Evolutionary conservation across 92 coral and sea anemone genomes (phyloP).

Genomic region (Epizoanthus stellaris): DNA sequence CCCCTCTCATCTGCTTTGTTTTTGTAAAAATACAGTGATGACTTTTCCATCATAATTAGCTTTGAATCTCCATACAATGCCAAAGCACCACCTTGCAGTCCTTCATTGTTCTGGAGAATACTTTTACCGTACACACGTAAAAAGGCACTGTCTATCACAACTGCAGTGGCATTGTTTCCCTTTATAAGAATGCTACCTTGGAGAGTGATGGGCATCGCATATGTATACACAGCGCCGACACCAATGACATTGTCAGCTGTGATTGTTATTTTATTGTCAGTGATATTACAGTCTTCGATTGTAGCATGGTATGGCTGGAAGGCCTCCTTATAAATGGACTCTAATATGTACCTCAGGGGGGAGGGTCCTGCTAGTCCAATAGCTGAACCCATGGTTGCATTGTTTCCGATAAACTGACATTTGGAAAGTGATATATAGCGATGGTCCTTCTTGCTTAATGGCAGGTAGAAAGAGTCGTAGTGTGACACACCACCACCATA

Average conservation of each 20-base stretch:
- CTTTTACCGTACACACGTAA: conserved; percentile 62
- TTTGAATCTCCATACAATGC: conserved; percentile 85
- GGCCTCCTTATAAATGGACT: conserved; percentile 43
- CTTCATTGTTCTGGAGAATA: conserved; percentile 72
- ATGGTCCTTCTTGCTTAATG: conserved; percentile 12
- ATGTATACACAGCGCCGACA: conserved; percentile 84
- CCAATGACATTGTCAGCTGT: conserved; percentile 79
- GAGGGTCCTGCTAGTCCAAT: conserved; percentile 64
- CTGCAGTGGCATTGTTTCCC: conserved; percentile 74
- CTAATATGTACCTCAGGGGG: conserved; percentile 24
- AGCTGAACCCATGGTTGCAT: conserved; percentile 93
- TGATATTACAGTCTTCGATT: conserved; percentile 70
- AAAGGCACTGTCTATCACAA: conserved; percentile 82
- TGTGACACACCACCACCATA: conserved; percentile 86
- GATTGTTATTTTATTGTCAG: conserved; percentile 56
- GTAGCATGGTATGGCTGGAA: conserved; percentile 52
- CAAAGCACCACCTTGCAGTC: conserved; percentile 88
- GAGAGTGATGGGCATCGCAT: conserved; percentile 70
- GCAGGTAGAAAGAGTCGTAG: conserved; percentile 59
- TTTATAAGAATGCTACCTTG: conserved; percentile 54
- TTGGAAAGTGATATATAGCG: conserved; percentile 44
- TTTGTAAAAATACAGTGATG: conserved; percentile 59
- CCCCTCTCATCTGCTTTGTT: conserved; percentile 77
- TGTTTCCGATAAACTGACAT: conserved; percentile 73
- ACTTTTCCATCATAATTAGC: conserved; percentile 71